Evolutionary conservation across 2,888 invertebrate species (phyloP), one percentile per base, ranked within the genome.

Genomic region (Pollenia griseotomentosa): DNA sequence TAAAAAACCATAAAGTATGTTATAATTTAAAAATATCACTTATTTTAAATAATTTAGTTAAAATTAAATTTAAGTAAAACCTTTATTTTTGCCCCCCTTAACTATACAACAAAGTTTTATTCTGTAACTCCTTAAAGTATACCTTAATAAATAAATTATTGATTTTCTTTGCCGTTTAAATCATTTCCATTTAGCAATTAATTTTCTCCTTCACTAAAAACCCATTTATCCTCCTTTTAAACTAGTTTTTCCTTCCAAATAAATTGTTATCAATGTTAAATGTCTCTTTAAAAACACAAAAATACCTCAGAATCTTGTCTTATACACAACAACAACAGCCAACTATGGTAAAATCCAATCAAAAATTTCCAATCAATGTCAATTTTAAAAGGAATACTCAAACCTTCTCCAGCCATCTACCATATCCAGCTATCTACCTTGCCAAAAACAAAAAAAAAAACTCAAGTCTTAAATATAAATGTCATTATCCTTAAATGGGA

Each of bases 311-410:
- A 79, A 66, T 65, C 55, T 40, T 70, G 77, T 57, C 65, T 74
- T 71, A 59, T 46, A 75, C 86, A 83, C 88, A 42, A 19, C 23
- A 23, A 19, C 23, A 23, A 33, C 33, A 33, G 33, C 33, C 33
- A 33, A 33, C 44, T 42, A 66, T 42, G 53, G 42, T 46, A 82
- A 83, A 87, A 87, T 87, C 81, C 92, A 92, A 92, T 92, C 92
- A 92, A 92, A 87, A 92, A 92, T 92, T 92, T 92, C 92, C 92
- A 92, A 92, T 92, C 92, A 92, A 92, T 92, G 92, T 92, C 92
- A 92, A 92, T 92, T 92, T 92, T 14, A 68, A 48, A 73, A 68
- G 61, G 23, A 40, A 77, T 23, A 79, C 77, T 44, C 19, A 23
- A 51, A 55, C 48, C 48, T 66, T 46, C 68, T 59, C 19, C 44